phyloP scores from a whole-genome alignment of 2,797 vertebrate genomes.

The Chloroceryle amazona region DNA sequence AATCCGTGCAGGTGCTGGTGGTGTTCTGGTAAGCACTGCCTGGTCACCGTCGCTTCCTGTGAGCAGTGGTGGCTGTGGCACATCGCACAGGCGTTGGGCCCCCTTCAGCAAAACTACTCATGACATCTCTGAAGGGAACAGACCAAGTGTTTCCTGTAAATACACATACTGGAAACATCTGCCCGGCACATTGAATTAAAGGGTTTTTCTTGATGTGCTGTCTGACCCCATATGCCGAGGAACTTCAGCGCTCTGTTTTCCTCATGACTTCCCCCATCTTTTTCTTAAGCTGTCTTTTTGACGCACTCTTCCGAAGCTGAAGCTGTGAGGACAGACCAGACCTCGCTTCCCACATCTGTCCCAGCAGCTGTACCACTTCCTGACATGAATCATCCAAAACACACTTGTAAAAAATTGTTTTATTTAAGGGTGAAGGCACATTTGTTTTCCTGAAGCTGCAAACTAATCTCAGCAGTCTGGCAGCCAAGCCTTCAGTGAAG shows the following conservation, averaged over 20 bases:
- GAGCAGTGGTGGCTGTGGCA: background rate
- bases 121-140: conserved; percentile 10
- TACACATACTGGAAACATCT: conserved; percentile 51
- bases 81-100: background rate
- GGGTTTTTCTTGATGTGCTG: conserved; percentile 36
- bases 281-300: background rate
- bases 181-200: conserved; percentile 11
- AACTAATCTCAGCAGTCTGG: background rate
- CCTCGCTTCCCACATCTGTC: conserved; percentile 37
- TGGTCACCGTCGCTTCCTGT: accelerated
- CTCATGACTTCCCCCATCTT: conserved; percentile 45
- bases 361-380: conserved; percentile 64
- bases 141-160: conserved; percentile 34
- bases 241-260: conserved; percentile 10
- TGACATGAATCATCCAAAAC: conserved; percentile 46
- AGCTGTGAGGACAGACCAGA: background rate
- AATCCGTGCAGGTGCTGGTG: background rate
- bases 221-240: background rate
- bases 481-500: background rate
- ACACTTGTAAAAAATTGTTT: background rate
- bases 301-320: background rate
- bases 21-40: accelerated
- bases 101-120: background rate
- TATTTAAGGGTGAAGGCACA: conserved; percentile 47
- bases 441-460: conserved; percentile 52